Percentiles rank a stretch among this genome's conserved stretches.
Evolutionary conservation across 2,888 invertebrate species (phyloP).

Genomic region (Polia nebulosa): DNA sequence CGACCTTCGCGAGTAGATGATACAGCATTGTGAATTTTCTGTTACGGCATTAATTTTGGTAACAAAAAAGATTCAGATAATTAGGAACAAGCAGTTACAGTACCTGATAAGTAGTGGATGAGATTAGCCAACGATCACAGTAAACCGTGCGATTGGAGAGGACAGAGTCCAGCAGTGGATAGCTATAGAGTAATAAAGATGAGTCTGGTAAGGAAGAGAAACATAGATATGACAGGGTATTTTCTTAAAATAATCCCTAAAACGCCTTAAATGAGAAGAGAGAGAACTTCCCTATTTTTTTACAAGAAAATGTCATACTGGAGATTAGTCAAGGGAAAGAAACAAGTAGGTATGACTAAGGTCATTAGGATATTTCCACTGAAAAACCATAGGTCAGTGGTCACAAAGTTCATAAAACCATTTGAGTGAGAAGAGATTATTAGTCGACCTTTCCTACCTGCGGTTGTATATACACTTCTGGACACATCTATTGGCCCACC

Average conservation of each 20-base stretch:
- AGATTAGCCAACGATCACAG: background rate
- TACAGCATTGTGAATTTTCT: too few relatives aligned
- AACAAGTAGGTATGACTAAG: conserved; percentile 18
- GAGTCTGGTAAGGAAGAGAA: background rate
- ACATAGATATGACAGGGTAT: background rate
- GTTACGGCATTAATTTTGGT: background rate
- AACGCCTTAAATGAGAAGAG: background rate
- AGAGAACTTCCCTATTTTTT: too few relatives aligned
- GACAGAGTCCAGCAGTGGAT: too few relatives aligned
- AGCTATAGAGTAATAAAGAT: too few relatives aligned
- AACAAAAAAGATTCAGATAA: background rate
- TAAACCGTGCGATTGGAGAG: too few relatives aligned
- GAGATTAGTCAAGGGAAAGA: too few relatives aligned
- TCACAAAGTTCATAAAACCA: background rate
- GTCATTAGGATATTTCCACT: conserved; percentile 17
- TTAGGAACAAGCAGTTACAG: background rate
- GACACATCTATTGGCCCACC: too few relatives aligned
- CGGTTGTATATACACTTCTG: too few relatives aligned
- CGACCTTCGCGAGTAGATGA: background rate
- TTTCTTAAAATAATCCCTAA: background rate
- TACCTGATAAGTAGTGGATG: background rate
- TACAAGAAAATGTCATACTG: background rate
- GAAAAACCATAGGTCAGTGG: background rate
- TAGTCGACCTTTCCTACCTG: background rate
- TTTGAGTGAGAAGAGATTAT: background rate